Base-by-base conservation (phyloP, 1,140 invertebrate species). In the Goniozus legneri region DNA sequence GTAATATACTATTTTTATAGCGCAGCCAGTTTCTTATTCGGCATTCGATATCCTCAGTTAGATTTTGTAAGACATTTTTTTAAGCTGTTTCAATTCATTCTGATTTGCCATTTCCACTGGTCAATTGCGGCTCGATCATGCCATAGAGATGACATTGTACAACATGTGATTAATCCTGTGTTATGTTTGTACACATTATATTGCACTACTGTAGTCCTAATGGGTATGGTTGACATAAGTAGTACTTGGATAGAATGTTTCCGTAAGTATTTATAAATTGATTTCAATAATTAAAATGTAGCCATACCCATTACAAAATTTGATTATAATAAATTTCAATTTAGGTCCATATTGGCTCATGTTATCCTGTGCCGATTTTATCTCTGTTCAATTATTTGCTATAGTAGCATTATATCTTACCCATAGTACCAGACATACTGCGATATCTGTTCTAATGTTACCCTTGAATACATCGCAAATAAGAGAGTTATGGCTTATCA, bases 61-160 rank as follows among this genome's bases (percentile, higher is more conserved):
- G 76, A 80, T 53, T 79, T 80, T 57, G 60, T 66, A 0, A 68
- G 76, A 6, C 77, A 74, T 43, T 79, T 75, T 48, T 61, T 80
- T 8, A 79, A 79, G 44, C 61, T 80, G 14, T 49, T 78, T 8
- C 77, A 79, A 53, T 79, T 80, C 36, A 67, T 78, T 35, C 59
- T 79, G 4, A 71, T 80, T 44, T 79, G 76, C 53, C 79, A 81
- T 63, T 72, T 77, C 43, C 76, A 80, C 51, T 80, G 78, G 78
- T 75, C 77, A 16, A 50, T 76, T 43, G 76, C 77, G 14, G 77
- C 77, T 2, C 55, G 75, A 50, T 73, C 73, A 35, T 58, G 78
- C 15, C 67, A 76, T 40, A 69, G 75, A 50, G 77, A 80, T 52
- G 71, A 69, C 36, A 64, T 79, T 47, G 68, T 73, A 57, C 79